Conservation (phyloP, 1,140 invertebrate species). For the Oreohelix idahoensis region DNA sequence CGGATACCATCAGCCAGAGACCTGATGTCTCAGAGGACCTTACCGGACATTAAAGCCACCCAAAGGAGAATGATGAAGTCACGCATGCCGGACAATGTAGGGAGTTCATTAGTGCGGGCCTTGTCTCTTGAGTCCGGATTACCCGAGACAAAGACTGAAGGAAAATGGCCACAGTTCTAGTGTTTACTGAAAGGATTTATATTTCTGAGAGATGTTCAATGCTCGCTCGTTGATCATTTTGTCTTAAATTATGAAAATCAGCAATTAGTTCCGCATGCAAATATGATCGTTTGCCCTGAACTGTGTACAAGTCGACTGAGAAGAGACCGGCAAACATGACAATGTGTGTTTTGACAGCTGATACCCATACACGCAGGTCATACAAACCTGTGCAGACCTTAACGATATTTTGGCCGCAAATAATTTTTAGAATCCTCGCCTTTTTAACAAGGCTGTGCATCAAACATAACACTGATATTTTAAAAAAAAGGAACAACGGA, state of each 20-base stretch:
- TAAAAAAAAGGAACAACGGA: too few relatives aligned
- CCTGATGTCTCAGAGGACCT: background rate
- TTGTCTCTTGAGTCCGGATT: background rate
- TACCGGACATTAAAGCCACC: background rate
- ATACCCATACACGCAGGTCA: background rate
- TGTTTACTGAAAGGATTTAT: background rate
- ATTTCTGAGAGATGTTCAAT: background rate
- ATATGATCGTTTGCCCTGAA: background rate
- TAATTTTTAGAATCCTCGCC: too few relatives aligned
- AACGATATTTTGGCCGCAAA: too few relatives aligned
- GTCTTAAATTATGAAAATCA: constrained; percentile 3
- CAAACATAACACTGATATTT: too few relatives aligned
- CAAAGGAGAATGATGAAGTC: background rate
- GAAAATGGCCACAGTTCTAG: too few relatives aligned
- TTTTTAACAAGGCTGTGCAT: too few relatives aligned
- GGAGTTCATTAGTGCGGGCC: background rate
- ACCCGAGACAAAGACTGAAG: too few relatives aligned
- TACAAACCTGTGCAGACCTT: background rate
- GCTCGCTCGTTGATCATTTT: background rate
- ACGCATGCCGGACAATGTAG: background rate
- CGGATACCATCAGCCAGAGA: background rate
- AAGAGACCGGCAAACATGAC: background rate
- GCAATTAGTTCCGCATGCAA: background rate
- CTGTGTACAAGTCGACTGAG: background rate
- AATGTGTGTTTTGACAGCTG: background rate